A percentile compares a stretch with the other conserved stretches of the same genome.
Conservation (phyloP, 2,888 invertebrate genomes). For the Kryphioiulus occultus region DNA sequence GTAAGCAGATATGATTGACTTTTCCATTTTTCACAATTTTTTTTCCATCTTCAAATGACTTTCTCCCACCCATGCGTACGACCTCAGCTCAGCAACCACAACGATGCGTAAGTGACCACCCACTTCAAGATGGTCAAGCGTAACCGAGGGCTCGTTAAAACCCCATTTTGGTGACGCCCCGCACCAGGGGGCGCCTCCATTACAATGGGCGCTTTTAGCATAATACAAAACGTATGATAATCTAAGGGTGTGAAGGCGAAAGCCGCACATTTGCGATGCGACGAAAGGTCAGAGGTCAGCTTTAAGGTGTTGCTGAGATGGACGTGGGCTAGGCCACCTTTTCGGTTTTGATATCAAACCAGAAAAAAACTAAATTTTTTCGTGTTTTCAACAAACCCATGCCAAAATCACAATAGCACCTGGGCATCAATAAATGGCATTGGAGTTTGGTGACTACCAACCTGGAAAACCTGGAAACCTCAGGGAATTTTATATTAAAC, state of each 20-base stretch:
- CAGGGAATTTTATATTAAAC: too few species aligned
- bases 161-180: conserved; percentile 26
- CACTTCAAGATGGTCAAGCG: background rate
- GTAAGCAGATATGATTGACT: background rate
- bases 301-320: background rate
- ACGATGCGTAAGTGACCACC: conserved; percentile 3
- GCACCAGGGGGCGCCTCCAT: conserved; percentile 24
- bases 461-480: too few species aligned
- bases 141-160: conserved; percentile 20
- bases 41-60: background rate
- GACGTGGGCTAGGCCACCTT: background rate
- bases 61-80: background rate
- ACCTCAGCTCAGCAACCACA: background rate
- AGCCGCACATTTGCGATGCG: background rate
- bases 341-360: too few species aligned
- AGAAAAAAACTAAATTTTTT: too few species aligned
- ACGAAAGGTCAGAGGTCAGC: background rate
- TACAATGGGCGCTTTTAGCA: conserved; percentile 24
- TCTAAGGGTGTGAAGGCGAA: background rate
- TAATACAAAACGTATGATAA: background rate
- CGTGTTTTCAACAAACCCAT: too few species aligned
- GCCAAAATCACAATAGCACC: too few species aligned
- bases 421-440: too few species aligned
- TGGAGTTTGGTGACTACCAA: too few species aligned
- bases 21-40: background rate